Evolutionary conservation across 2,113 vertebrate genomes (phyloP).

Genomic region (Gnathonemus longibarbis): DNA sequence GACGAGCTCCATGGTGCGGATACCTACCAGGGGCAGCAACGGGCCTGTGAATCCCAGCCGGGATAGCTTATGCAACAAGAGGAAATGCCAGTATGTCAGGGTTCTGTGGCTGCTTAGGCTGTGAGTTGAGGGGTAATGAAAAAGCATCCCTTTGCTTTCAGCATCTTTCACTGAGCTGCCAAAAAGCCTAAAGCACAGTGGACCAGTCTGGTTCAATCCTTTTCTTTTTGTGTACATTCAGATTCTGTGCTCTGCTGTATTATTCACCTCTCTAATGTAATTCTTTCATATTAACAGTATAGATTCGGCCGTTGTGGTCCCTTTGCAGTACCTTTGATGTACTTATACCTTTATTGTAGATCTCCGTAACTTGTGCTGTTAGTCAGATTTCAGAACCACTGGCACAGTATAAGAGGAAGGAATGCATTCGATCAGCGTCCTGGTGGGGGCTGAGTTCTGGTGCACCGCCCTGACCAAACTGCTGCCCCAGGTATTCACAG

Average conservation of each 20-base stretch:
- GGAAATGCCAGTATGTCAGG: background rate
- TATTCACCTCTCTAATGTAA: background rate
- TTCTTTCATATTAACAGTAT: background rate
- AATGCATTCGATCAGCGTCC: background rate
- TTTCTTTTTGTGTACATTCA: background rate
- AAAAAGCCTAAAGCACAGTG: background rate
- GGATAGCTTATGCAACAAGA: slow-evolving; percentile 14
- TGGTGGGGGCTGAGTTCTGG: background rate
- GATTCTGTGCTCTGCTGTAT: background rate
- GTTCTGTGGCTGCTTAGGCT: background rate
- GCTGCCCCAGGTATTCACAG: background rate
- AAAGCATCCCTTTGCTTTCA: background rate
- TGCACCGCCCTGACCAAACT: background rate
- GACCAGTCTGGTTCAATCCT: background rate
- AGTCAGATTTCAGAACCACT: background rate
- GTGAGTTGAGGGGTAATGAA: background rate
- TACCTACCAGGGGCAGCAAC: background rate
- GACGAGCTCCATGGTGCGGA: background rate
- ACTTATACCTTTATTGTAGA: background rate
- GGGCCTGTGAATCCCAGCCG: slow-evolving; percentile 27
- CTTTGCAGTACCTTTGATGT: background rate
- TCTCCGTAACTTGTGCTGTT: background rate
- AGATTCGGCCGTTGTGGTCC: background rate
- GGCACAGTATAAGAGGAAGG: background rate
- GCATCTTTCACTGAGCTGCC: background rate